phyloP scores from a whole-genome alignment of 2,113 vertebrate genomes.

The Xenus cinereus region DNA sequence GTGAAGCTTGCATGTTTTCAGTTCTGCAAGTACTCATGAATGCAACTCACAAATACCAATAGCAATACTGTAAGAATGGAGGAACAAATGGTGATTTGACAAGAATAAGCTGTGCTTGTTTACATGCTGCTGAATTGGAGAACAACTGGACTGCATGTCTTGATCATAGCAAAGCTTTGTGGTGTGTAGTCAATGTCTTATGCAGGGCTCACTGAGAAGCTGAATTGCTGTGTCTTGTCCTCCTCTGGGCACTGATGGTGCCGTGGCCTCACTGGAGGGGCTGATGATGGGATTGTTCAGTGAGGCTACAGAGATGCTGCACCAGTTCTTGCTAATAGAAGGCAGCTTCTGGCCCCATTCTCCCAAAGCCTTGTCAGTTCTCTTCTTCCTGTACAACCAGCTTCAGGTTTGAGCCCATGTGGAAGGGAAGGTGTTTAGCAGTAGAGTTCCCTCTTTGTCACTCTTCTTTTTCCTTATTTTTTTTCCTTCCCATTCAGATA shows the following conservation, averaged over 20 bases:
- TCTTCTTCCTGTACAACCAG: not conserved
- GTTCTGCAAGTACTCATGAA: not conserved
- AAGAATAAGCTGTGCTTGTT: not conserved
- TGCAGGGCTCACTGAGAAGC: not conserved
- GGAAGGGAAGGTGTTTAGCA: not conserved
- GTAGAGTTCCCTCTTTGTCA: not conserved
- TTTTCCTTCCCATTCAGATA: not conserved
- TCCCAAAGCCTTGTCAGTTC: rapidly evolving
- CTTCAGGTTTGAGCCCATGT: not conserved
- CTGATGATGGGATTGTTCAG: rapidly evolving
- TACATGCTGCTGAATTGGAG: rapidly evolving
- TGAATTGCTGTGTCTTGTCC: not conserved
- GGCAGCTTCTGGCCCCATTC: not conserved
- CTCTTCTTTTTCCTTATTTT: too few species aligned
- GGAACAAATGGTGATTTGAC: not conserved
- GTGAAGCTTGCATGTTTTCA: not conserved
- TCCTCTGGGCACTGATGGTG: not conserved
- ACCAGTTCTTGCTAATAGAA: not conserved
- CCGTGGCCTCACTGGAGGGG: not conserved
- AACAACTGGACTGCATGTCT: not conserved
- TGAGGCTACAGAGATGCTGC: not conserved
- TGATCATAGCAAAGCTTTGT: not conserved
- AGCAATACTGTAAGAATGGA: not conserved
- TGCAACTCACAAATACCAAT: not conserved
- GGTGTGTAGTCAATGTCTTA: not conserved